Conservation (phyloP, 2,113 vertebrate species). For the Notiomystis cincta region DNA sequence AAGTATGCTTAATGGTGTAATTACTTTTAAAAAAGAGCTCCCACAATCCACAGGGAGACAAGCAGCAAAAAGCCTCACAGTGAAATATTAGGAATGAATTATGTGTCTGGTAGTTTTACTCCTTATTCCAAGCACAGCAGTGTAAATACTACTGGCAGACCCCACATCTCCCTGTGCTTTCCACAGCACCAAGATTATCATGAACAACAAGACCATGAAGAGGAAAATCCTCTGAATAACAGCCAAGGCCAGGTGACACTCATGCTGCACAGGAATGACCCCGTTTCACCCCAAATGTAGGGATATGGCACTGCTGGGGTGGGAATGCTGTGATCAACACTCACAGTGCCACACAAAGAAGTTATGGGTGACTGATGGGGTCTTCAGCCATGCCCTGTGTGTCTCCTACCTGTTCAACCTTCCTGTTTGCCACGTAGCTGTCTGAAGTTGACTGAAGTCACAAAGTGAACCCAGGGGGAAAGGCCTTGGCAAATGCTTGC, state of each 20-base stretch:
- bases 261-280: neutral
- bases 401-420: neutral
- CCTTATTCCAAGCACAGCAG: neutral
- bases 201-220: neutral
- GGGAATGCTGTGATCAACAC: neutral
- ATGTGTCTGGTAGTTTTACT: neutral
- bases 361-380: neutral
- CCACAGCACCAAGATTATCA: neutral
- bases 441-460: neutral
- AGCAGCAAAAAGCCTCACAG: neutral
- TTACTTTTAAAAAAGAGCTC: conserved; percentile 11
- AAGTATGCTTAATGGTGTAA: conserved; percentile 20
- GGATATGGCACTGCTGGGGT: neutral
- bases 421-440: neutral
- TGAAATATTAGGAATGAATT: neutral
- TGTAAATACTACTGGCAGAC: neutral
- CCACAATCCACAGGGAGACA: neutral
- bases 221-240: neutral
- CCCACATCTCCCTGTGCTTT: neutral
- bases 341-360: neutral
- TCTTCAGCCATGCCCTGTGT: neutral
- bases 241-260: neutral
- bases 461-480: neutral
- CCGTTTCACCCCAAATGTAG: neutral
- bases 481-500: neutral